Evolutionary conservation across 2,888 invertebrate species (phyloP), one percentile per base, ranked within the genome.

Genomic region (Himalopsyche anomala): DNA sequence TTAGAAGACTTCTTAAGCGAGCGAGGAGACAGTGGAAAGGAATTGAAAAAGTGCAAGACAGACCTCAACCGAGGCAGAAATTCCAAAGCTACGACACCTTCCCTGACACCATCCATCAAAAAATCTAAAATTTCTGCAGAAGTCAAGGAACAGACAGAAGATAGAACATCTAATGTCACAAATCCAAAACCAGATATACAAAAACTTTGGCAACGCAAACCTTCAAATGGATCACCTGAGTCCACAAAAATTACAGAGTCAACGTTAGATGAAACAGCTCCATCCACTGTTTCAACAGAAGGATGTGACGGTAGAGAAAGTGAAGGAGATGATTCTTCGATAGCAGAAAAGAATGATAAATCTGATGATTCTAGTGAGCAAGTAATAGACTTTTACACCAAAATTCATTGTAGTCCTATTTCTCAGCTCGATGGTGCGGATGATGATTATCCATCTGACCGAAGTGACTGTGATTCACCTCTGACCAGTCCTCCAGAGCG

Each of bases 401-500:
- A 93, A 89, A 93, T 93, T 89, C 93, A 93, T 85, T 93, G 93
- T 89, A 93, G 93, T 89, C 93, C 93, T 84, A 95, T 96, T 88
- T 95, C 95, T 80, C 96, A 96, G 91, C 91, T 95, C 87, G 96
- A 95, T 90, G 96, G 96, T 4, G 94, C 95, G 0, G 95, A 95
- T 69, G 15, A 38, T 12, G 96, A 96, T 90, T 94, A 95, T 88
- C 94, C 95, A 36, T 94, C 95, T 81, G 94, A 92, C 12, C 93
- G 92, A 89, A 93, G 92, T 88, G 93, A 92, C 69, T 93, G 92
- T 83, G 93, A 93, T 87, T 92, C 92, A 0, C 91, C 92, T 84
- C 93, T 93, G 4, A 90, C 90, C 51, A 93, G 93, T 89, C 93
- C 93, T 2, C 89, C 89, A 86, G 91, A 92, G 81, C 55, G 36